Conservation (phyloP, 2,888 invertebrate genomes). For the Rhodophaea formosa region DNA sequence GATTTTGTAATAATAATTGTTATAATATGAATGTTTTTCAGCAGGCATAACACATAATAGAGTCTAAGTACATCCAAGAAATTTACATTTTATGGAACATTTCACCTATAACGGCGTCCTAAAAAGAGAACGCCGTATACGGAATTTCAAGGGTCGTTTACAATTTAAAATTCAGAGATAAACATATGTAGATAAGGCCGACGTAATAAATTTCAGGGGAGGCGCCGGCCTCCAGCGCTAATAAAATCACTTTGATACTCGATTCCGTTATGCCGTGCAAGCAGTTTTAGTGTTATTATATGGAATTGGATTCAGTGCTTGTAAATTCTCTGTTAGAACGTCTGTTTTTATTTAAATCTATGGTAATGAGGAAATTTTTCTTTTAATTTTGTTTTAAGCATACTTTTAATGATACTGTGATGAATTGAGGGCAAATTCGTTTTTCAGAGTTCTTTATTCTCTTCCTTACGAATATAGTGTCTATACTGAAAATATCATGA, state of each 20-base stretch:
- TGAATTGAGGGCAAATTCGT: no score
- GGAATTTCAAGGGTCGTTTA: slow-evolving; percentile 61
- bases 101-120: slow-evolving; percentile 13
- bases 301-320: slow-evolving; percentile 18
- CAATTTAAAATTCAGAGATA: slow-evolving; percentile 75
- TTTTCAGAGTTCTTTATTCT: no score
- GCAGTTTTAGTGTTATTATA: slow-evolving; percentile 6
- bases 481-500: no score
- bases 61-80: neutral
- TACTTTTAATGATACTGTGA: no score
- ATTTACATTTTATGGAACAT: slow-evolving; percentile 16
- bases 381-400: no score
- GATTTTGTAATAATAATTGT: no score
- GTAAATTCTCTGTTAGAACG: neutral
- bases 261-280: slow-evolving; percentile 23
- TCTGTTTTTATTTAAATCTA: neutral
- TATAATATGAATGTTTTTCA: no score
- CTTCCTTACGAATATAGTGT: no score
- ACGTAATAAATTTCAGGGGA: slow-evolving; percentile 64
- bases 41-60: no score
- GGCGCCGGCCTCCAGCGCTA: slow-evolving; percentile 46
- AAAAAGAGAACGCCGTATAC: slow-evolving; percentile 15
- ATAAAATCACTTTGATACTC: slow-evolving; percentile 65
- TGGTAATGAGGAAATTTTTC: neutral
- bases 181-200: slow-evolving; percentile 71